phyloP scores from a whole-genome alignment of 2,888 invertebrate genomes.

The Mesorhabditis spiculigera region DNA sequence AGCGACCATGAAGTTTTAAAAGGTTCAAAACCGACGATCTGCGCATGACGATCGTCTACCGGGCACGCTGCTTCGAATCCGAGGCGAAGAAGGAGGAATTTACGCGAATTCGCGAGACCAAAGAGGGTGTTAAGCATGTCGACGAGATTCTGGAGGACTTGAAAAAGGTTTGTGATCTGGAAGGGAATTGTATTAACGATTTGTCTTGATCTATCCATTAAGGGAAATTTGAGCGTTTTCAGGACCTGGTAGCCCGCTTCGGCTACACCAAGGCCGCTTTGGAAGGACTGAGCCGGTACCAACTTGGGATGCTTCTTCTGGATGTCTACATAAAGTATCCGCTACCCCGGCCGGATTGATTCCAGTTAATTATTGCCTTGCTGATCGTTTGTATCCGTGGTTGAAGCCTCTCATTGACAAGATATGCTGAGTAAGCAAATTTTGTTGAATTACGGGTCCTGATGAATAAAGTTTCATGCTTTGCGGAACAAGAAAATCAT shows the following conservation, averaged over 20 bases:
- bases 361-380: slow-evolving; percentile 6
- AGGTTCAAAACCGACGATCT: slow-evolving; percentile 16
- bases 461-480: background rate
- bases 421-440: background rate
- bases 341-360: background rate
- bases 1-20: background rate
- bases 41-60: slow-evolving; percentile 17
- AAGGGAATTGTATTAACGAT: background rate
- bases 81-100: slow-evolving; percentile 8
- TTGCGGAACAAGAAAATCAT: no score
- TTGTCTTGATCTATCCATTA: background rate
- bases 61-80: slow-evolving; percentile 18
- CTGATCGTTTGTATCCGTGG: background rate
- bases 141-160: background rate
- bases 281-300: background rate
- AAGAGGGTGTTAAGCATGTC: background rate
- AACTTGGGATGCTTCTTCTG: slow-evolving; percentile 1
- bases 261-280: background rate
- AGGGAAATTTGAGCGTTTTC: background rate
- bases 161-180: background rate
- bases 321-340: slow-evolving; percentile 2
- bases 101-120: background rate
- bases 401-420: background rate
- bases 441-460: background rate
- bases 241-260: background rate